A percentile compares a stretch with the other conserved stretches of the same genome.
Evolutionary conservation across 2,113 vertebrate genomes (phyloP).

Genomic region (Osmerus mordax): DNA sequence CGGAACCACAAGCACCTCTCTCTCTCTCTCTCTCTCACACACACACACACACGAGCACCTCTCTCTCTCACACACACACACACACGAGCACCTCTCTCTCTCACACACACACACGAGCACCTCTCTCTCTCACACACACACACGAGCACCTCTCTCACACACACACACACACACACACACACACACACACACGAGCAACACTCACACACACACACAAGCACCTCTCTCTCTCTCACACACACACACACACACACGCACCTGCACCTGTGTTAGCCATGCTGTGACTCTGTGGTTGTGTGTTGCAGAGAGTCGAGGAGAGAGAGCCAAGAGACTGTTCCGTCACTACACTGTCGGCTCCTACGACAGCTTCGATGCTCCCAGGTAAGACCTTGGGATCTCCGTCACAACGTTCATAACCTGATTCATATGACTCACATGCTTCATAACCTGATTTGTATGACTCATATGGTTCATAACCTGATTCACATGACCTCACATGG

Average conservation of each 20-base stretch:
- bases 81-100: background rate
- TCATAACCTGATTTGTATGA: conserved; percentile 31
- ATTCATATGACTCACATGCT: conserved; percentile 27
- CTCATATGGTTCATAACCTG: conserved; percentile 16
- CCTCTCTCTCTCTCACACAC: too few species aligned
- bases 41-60: background rate
- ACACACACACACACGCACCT: background rate
- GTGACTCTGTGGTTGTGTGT: conserved; percentile 41
- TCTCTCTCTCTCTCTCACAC: too few species aligned
- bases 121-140: background rate
- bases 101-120: background rate
- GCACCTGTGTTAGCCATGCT: conserved; percentile 17
- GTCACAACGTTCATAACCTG: background rate
- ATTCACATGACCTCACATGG: conserved; percentile 31
- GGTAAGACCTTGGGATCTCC: conserved; percentile 66
- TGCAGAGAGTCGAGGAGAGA: conserved; percentile 88
- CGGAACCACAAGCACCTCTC: background rate
- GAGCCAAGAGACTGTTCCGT: conserved; percentile 87
- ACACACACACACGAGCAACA: background rate
- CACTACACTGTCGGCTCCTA: conserved; percentile 94
- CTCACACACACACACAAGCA: conserved; percentile 1
- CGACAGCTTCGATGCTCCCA: conserved; percentile 91
- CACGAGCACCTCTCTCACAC: background rate
- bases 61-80: too few species aligned
- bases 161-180: background rate